Percentiles rank a stretch among this genome's conserved stretches.
Evolutionary conservation across 2,888 invertebrate genomes (phyloP).

Genomic region (Endomychus coccineus): DNA sequence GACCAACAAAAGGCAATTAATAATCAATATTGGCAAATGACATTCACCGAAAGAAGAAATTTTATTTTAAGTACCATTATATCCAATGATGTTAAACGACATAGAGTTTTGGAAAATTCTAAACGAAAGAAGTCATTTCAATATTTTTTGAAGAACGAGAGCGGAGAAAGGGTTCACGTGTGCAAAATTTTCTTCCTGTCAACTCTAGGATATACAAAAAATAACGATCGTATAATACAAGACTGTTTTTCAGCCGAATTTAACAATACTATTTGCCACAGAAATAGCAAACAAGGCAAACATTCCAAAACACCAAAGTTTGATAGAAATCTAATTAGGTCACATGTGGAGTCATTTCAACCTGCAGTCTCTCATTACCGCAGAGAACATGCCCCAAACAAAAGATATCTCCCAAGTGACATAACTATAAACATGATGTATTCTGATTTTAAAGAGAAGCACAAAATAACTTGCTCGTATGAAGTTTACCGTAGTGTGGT

Average conservation of each 20-base stretch:
- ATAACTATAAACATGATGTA: slow-evolving; percentile 8
- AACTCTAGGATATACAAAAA: slow-evolving; percentile 2
- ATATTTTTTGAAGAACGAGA: no score
- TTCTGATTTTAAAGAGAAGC: slow-evolving; percentile 8
- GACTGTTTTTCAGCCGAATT: not conserved
- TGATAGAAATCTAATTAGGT: not conserved
- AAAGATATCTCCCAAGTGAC: slow-evolving; percentile 10
- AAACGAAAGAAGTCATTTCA: no score
- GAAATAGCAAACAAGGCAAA: no score
- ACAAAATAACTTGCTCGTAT: slow-evolving; percentile 4
- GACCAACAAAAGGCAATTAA: no score
- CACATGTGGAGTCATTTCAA: slow-evolving; percentile 8
- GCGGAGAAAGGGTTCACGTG: not conserved
- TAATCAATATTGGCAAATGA: no score
- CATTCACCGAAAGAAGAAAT: no score
- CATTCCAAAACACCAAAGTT: no score
- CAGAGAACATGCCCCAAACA: slow-evolving; percentile 9
- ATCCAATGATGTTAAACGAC: no score
- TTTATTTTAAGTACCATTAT: no score
- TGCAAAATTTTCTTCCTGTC: slow-evolving; percentile 5
- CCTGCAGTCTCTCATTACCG: slow-evolving; percentile 11
- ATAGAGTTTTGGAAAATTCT: no score
- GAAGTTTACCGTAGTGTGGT: slow-evolving; percentile 9
- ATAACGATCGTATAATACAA: not conserved
- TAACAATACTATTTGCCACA: no score